Percentiles rank a stretch among this genome's conserved stretches.
These are phyloP conservation scores for Acanthopleura granulata DNA, from an alignment of 2,888 invertebrate genomes.

Conservation along the genomic window DNA sequence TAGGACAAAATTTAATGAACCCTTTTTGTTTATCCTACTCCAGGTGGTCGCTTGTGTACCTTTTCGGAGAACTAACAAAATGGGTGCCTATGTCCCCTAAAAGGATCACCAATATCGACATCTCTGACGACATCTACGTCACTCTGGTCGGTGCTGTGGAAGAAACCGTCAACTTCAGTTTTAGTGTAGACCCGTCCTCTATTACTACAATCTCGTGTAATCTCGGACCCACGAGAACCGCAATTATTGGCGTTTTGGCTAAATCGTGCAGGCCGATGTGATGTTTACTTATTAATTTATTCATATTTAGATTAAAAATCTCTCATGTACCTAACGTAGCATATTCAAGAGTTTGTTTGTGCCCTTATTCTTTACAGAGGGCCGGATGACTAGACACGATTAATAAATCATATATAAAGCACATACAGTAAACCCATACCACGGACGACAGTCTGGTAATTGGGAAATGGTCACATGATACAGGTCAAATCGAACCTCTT, in stretches of 20 bases:
- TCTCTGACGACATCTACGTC: not conserved
- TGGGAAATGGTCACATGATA: too few species aligned
- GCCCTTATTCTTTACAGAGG: too few species aligned
- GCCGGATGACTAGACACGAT: too few species aligned
- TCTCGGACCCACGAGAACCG: not conserved
- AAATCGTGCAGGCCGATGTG: not conserved
- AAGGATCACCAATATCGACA: not conserved
- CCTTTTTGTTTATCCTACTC: not conserved
- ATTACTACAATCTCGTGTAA: not conserved
- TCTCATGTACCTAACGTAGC: too few species aligned
- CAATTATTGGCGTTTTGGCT: not conserved
- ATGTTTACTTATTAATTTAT: too few species aligned
- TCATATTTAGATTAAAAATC: too few species aligned
- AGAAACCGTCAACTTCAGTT: slow-evolving; percentile 8
- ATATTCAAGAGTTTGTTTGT: too few species aligned
- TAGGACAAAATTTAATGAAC: not conserved
- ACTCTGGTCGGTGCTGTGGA: not conserved
- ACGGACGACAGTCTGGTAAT: too few species aligned
- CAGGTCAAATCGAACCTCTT: too few species aligned
- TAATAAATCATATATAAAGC: too few species aligned
- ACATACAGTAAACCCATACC: too few species aligned
- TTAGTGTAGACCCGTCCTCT: not conserved
- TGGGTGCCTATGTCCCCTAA: slow-evolving; percentile 18
- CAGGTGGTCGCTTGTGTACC: not conserved
- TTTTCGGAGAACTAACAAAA: not conserved